Evolutionary conservation across 2,113 vertebrate genomes (phyloP), one percentile per base, ranked within the genome.

Genomic region (Barbus barbus): DNA sequence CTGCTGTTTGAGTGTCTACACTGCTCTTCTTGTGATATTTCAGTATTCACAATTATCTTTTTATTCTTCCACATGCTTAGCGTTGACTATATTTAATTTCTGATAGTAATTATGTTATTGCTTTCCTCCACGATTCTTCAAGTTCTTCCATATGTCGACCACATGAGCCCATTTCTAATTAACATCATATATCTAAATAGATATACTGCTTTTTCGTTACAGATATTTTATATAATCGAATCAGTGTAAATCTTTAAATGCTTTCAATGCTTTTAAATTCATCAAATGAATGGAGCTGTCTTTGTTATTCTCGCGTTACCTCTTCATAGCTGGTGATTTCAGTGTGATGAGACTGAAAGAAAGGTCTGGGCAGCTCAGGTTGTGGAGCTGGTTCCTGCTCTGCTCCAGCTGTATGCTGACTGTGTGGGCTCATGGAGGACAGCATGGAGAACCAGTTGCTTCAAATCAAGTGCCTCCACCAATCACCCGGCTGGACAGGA

Each of bases 401-500:
- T 78, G 93, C 5, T 91, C 90, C 63, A 89, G 91, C 38, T 91
- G 90, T 87, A 24, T 92, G 73, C 87, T 92, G 11, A 80, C 90
- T 67, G 88, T 90, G 69, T 74, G 73, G 60, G 85, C 88, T 2
- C 91, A 93, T n/a, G 75, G 86, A 9, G 88, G 93, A 3, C 91
- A 92, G 2, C 94, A 93, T 0, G 81, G 26, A 18, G 88, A 91
- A 11, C 81, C 48, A 31, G 71, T 26, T 51, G 69, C 51, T 9
- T 38, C 87, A 61, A 63, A 82, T 18, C 72, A 81, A 11, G 90
- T 71, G 56, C 90, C 92, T 31, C 86, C 94, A 3, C 60, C 91
- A 0, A 92, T 95, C 48, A 82, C 90, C 82, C 94, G 93, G 33
- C 92, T 99, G 58, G 97, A 98, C 91, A 97, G 90, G 90, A 96